Evolutionary conservation across 1,140 invertebrate species (phyloP), one percentile per base, ranked within the genome.

Genomic region (Anastrepha ludens): DNA sequence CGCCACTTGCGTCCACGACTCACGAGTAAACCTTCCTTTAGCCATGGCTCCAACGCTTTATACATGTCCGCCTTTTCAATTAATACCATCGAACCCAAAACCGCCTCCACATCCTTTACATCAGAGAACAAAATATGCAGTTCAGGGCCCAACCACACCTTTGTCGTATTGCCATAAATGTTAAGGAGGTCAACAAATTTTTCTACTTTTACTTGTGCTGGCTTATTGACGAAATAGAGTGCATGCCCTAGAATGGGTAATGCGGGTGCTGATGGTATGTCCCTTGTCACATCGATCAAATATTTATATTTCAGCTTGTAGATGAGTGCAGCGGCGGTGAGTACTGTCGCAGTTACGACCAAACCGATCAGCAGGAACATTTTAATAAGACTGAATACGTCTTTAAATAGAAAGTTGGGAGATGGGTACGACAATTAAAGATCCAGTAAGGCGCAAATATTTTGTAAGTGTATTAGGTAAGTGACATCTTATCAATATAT

Each of bases 1-100:
- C 95, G 95, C 98, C 98, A 98, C 91, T 97, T 97, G 20, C 92
- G 89, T 59, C 95, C 95, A 0, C 91, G 89, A 89, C 95, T 95
- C 39, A 96, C 95, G 2, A 97, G 93, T 2, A 97, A 93, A 39
- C 97, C 97, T 85, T 95, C 95, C 58, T 95, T 95, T 4, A 97
- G 94, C 96, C 96, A 97, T 2, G 96, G 95, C 87, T 95, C 94
- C 1, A 98, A 78, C 2, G 20, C 5, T 47, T 47, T 89, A 90
- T 98, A 98, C 78, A 92, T 90, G 8, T 86, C 55, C 11, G 91
- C 89, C 70, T 93, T 93, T 59, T 90, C 90, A 88, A 91, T 87
- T 60, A 92, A 87, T 44, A 87, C 88, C 8, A 88, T 91, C 60
- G 86, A 89, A 86, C 88, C 85, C 8, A 93, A 86, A 0, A 93